Conservation (phyloP, 2,888 invertebrate species). For the Maniola hyperantus region DNA sequence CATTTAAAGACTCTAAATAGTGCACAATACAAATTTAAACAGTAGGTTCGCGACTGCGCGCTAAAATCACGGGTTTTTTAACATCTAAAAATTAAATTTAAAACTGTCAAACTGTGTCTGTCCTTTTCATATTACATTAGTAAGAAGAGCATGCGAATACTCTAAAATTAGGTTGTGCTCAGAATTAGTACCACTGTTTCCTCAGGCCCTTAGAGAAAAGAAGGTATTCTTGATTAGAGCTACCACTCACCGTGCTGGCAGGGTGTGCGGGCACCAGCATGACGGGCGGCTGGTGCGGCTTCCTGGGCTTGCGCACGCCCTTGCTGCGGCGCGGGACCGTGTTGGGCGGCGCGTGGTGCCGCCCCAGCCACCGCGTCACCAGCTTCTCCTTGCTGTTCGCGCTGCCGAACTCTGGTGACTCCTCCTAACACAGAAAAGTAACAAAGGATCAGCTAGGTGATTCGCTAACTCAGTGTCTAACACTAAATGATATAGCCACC, state of each 20-base stretch:
- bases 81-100: too few relatives aligned
- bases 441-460: not conserved
- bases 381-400: conserved; percentile 81
- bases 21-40: too few relatives aligned
- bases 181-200: not conserved
- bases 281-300: conserved; percentile 58
- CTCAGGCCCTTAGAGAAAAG: too few relatives aligned
- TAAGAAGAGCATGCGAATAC: too few relatives aligned
- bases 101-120: too few relatives aligned
- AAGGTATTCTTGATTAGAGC: not conserved
- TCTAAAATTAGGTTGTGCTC: too few relatives aligned
- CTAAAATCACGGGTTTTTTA: too few relatives aligned
- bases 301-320: conserved; percentile 63
- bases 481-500: too few relatives aligned
- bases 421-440: conserved; percentile 44
- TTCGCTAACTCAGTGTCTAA: too few relatives aligned
- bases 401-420: conserved; percentile 67
- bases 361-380: conserved; percentile 83
- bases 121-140: too few relatives aligned
- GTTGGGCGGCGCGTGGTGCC: conserved; percentile 59
- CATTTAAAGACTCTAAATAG: too few relatives aligned
- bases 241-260: conserved; percentile 68
- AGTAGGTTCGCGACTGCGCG: too few relatives aligned
- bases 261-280: conserved; percentile 72
- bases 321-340: conserved; percentile 44